These are phyloP conservation scores for Siniperca scherzeri DNA, from an alignment of 2,797 vertebrate genomes.

Conservation along the genomic window DNA sequence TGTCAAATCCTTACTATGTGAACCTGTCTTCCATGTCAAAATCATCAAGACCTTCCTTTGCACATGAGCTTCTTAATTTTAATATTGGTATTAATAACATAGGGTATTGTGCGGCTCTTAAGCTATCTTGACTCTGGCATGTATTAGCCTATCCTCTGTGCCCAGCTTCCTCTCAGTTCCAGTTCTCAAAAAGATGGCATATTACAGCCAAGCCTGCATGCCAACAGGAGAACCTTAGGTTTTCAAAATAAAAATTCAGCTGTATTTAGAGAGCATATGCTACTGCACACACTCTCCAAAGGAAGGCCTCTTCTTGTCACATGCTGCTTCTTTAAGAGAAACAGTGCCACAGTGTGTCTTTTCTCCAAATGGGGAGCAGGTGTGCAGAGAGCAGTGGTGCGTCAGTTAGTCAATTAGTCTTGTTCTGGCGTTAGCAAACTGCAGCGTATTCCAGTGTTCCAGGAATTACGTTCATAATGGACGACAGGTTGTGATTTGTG, in stretches of 20 bases:
- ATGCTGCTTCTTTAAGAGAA: constrained; percentile 9
- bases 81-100: neutral
- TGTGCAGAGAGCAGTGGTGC: neutral
- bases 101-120: neutral
- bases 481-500: neutral
- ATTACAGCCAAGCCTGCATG: constrained; percentile 37
- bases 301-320: neutral
- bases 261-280: constrained; percentile 4
- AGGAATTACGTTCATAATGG: neutral
- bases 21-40: neutral
- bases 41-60: neutral
- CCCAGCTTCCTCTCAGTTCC: constrained; percentile 12
- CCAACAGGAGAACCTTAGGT: constrained; percentile 7
- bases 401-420: neutral
- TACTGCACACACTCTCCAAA: constrained; percentile 1
- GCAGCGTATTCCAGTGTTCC: neutral
- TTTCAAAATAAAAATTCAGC: constrained; percentile 3
- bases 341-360: constrained; percentile 4
- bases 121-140: neutral
- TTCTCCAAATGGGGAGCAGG: constrained; percentile 3
- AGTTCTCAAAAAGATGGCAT: constrained; percentile 3
- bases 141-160: neutral
- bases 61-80: neutral
- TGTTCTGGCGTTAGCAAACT: neutral
- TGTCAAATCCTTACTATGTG: neutral